These are phyloP conservation scores for Saimiri boliviensis DNA, from an alignment of 2,113 vertebrate species.

Conservation along the genomic window DNA sequence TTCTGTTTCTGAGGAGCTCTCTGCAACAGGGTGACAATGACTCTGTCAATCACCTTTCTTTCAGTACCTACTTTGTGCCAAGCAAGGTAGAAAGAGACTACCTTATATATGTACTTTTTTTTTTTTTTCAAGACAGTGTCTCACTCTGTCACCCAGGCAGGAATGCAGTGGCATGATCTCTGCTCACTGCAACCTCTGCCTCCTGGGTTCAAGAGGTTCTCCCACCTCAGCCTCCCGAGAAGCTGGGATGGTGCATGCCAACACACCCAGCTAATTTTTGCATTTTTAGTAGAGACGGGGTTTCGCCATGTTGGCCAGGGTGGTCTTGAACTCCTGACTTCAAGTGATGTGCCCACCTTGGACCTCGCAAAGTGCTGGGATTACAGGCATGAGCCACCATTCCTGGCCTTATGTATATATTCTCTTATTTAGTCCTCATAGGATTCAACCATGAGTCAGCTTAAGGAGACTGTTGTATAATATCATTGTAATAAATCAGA, in stretches of 20 bases:
- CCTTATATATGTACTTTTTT: not conserved
- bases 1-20: not conserved
- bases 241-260: too few relatives aligned
- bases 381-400: not conserved
- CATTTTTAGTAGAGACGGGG: not conserved
- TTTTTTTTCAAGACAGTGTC: too few relatives aligned
- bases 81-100: not conserved
- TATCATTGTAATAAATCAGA: not conserved
- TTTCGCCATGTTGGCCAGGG: not conserved
- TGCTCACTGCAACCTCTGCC: too few relatives aligned
- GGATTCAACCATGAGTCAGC: not conserved
- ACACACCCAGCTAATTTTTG: too few relatives aligned
- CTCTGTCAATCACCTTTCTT: not conserved
- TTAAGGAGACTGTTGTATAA: not conserved
- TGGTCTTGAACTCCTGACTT: not conserved
- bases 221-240: too few relatives aligned
- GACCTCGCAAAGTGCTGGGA: not conserved
- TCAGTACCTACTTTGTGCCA: not conserved
- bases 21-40: not conserved
- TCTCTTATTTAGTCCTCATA: not conserved
- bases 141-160: too few relatives aligned
- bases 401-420: not conserved
- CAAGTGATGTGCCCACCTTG: not conserved
- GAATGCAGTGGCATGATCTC: too few relatives aligned
- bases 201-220: too few relatives aligned